These are phyloP conservation scores for Strigamia crassipes DNA, from an alignment of 2,888 invertebrate species.

Conservation along the genomic window DNA sequence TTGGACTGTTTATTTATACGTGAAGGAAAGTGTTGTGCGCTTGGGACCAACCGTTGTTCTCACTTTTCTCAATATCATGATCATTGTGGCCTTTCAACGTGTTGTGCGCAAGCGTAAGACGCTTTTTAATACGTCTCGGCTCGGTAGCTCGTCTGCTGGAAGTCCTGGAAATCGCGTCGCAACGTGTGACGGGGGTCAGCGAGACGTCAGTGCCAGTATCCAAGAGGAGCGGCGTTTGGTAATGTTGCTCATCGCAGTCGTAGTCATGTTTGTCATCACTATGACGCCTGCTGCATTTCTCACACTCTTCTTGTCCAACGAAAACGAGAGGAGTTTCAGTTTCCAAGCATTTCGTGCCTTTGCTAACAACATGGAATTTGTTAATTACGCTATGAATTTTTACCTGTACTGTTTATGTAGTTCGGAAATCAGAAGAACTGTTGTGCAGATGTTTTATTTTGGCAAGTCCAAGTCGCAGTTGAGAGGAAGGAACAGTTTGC, in stretches of 20 bases:
- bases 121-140: constrained; percentile 51
- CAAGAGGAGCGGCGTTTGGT: constrained; percentile 62
- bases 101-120: constrained; percentile 59
- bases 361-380: constrained; percentile 61
- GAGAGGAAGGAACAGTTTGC: neutral
- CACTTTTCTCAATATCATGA: constrained; percentile 61
- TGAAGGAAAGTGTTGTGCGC: constrained; percentile 60
- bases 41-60: constrained; percentile 61
- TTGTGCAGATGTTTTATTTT: constrained; percentile 49
- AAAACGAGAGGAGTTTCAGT: constrained; percentile 53
- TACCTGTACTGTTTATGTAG: constrained; percentile 61
- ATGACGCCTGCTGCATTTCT: constrained; percentile 62
- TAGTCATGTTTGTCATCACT: constrained; percentile 62
- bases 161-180: constrained; percentile 5
- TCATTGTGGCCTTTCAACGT: constrained; percentile 60
- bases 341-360: constrained; percentile 61
- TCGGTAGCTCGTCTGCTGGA: neutral
- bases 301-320: constrained; percentile 60
- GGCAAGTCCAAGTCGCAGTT: neutral
- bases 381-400: constrained; percentile 63
- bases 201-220: constrained; percentile 52
- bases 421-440: constrained; percentile 57
- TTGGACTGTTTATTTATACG: constrained; percentile 59
- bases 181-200: constrained; percentile 51
- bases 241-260: constrained; percentile 60